Conservation (phyloP, 2,888 invertebrate genomes). For the Chouioia cunea region DNA sequence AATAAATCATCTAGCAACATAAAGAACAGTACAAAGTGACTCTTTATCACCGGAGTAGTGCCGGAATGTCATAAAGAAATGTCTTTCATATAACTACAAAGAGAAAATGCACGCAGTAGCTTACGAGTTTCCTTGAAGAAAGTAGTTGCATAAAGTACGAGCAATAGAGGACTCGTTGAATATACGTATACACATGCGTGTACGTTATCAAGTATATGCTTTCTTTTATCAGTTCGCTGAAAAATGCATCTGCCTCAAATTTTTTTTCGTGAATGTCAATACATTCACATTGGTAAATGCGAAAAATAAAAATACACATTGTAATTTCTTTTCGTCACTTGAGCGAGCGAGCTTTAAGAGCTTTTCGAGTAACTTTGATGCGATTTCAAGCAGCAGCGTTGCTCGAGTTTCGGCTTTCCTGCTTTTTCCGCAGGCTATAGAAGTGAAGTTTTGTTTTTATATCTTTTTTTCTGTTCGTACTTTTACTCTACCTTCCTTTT, state of each 20-base stretch:
- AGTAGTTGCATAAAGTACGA: too few relatives aligned
- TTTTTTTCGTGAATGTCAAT: too few relatives aligned
- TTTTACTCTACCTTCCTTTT: not conserved
- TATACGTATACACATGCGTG: not conserved
- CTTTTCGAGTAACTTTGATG: constrained; percentile 40
- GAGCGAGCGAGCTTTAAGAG: constrained; percentile 22
- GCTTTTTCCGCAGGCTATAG: not conserved
- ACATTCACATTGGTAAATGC: constrained; percentile 9
- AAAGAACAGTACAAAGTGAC: too few relatives aligned
- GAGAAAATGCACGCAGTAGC: too few relatives aligned
- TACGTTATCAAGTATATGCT: constrained; percentile 16
- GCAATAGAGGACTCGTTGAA: too few relatives aligned
- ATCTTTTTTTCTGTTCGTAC: not conserved
- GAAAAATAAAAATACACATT: constrained; percentile 38
- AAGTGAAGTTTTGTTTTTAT: not conserved
- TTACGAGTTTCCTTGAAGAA: too few relatives aligned
- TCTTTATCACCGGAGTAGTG: too few relatives aligned
- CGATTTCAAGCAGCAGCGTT: constrained; percentile 21
- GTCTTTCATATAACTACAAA: too few relatives aligned
- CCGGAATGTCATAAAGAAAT: too few relatives aligned
- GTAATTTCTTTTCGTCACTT: constrained; percentile 33
- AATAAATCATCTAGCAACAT: too few relatives aligned
- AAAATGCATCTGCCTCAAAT: too few relatives aligned
- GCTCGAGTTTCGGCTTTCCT: not conserved
- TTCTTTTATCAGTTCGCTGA: too few relatives aligned